Evolutionary conservation across 2,797 vertebrate species (phyloP).

Genomic region (Alcedo quadribrachys): DNA sequence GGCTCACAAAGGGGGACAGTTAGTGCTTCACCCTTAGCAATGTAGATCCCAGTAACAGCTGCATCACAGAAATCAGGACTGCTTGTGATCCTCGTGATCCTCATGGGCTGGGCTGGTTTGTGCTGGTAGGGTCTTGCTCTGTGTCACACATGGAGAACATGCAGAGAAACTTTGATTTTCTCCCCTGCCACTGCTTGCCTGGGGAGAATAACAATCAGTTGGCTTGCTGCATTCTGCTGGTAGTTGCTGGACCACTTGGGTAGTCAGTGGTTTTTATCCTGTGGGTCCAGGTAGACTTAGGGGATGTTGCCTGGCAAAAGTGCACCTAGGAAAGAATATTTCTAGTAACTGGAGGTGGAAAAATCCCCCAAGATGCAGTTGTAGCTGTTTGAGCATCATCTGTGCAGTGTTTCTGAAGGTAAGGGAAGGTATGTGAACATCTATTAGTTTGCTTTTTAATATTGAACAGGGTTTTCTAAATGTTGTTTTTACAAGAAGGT

Average conservation of each 20-base stretch:
- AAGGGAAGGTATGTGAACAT: neutral
- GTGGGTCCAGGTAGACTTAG: neutral
- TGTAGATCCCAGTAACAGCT: neutral
- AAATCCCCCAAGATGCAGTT: neutral
- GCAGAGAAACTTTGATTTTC: neutral
- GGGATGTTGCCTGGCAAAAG: neutral
- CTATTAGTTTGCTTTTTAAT: neutral
- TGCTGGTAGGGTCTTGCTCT: neutral
- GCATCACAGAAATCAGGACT: accelerated
- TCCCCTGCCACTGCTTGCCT: neutral
- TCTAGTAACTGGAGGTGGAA: neutral
- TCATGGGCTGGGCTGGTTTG: no score
- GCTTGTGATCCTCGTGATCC: neutral
- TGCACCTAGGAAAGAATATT: neutral
- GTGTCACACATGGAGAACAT: neutral
- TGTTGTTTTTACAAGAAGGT: neutral
- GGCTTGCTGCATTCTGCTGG: neutral
- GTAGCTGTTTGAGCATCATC: neutral
- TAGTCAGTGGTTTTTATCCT: neutral
- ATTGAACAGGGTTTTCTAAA: neutral
- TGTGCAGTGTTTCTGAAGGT: neutral
- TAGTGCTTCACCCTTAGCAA: neutral
- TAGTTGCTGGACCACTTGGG: neutral
- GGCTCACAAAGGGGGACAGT: neutral
- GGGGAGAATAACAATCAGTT: neutral